These are phyloP conservation scores for Caenorhabditis auriculariae DNA, from an alignment of 2,888 invertebrate genomes.

Conservation along the genomic window DNA sequence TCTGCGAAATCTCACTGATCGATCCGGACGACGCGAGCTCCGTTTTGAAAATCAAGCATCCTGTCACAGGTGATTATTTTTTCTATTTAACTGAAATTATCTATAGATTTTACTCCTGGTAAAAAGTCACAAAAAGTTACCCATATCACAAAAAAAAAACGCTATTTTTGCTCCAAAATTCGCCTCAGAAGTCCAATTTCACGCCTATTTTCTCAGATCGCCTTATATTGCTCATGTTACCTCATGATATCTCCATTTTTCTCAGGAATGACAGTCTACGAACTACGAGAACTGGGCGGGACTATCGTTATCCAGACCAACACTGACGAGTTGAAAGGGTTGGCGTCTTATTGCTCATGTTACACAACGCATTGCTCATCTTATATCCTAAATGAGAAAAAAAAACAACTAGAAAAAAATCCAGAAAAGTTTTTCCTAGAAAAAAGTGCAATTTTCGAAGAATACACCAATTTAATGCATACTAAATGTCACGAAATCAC, in stretches of 20 bases:
- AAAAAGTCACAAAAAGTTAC: too few relatives aligned
- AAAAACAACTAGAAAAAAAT: too few relatives aligned
- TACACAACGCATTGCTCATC: too few relatives aligned
- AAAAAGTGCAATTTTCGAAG: background rate
- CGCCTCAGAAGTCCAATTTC: too few relatives aligned
- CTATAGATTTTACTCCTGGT: too few relatives aligned
- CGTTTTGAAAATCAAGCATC: conserved; percentile 56
- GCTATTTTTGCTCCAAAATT: background rate
- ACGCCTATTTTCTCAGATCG: too few relatives aligned
- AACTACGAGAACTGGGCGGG: conserved; percentile 30
- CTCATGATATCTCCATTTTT: background rate
- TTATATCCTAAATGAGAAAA: too few relatives aligned
- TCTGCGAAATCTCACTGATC: conserved; percentile 30
- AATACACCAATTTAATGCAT: too few relatives aligned
- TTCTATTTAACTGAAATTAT: too few relatives aligned
- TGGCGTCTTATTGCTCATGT: background rate
- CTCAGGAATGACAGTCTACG: conserved; percentile 32
- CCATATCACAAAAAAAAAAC: background rate
- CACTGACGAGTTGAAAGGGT: conserved; percentile 34
- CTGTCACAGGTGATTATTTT: conserved; percentile 55
- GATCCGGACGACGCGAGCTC: conserved; percentile 36
- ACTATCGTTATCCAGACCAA: conserved; percentile 30
- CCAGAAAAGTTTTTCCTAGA: background rate
- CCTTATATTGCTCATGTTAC: too few relatives aligned
- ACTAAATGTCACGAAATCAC: too few relatives aligned